These are phyloP conservation scores for Harmothoe impar DNA, from an alignment of 2,888 invertebrate genomes.

Conservation along the genomic window DNA sequence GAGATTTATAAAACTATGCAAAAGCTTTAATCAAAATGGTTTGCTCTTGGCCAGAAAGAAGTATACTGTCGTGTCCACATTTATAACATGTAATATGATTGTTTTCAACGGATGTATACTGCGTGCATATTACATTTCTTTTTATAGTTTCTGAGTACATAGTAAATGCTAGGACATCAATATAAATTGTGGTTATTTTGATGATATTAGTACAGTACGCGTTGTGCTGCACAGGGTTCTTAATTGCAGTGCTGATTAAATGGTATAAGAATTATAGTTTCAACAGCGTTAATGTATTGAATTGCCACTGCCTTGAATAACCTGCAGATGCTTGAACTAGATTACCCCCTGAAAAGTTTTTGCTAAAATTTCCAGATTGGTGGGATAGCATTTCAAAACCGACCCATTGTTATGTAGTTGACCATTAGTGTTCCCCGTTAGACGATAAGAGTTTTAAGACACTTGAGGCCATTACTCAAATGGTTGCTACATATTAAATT, in stretches of 20 bases:
- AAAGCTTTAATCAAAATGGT: too few relatives aligned
- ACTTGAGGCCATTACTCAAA: not conserved
- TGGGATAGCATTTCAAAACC: not conserved
- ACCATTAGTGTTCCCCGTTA: not conserved
- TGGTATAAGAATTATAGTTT: not conserved
- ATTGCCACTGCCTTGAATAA: slow-evolving; percentile 11
- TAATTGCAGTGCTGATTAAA: not conserved
- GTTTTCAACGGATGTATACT: too few relatives aligned
- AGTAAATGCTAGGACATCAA: not conserved
- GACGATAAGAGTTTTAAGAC: not conserved
- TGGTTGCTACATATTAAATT: slow-evolving; percentile 8
- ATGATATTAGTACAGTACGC: not conserved
- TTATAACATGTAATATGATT: too few relatives aligned
- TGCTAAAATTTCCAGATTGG: not conserved
- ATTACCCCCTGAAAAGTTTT: not conserved
- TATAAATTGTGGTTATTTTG: not conserved
- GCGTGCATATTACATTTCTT: too few relatives aligned
- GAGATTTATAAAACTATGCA: too few relatives aligned
- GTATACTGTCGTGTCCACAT: too few relatives aligned
- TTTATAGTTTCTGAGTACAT: not conserved
- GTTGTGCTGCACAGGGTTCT: not conserved
- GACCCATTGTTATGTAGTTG: slow-evolving; percentile 9
- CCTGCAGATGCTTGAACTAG: slow-evolving; percentile 31
- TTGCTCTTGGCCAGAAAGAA: too few relatives aligned
- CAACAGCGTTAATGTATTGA: not conserved